A percentile compares a stretch with the other conserved stretches of the same genome.
These are phyloP conservation scores for Clarias batrachus DNA, from an alignment of 2,113 vertebrate genomes.

Conservation along the genomic window DNA sequence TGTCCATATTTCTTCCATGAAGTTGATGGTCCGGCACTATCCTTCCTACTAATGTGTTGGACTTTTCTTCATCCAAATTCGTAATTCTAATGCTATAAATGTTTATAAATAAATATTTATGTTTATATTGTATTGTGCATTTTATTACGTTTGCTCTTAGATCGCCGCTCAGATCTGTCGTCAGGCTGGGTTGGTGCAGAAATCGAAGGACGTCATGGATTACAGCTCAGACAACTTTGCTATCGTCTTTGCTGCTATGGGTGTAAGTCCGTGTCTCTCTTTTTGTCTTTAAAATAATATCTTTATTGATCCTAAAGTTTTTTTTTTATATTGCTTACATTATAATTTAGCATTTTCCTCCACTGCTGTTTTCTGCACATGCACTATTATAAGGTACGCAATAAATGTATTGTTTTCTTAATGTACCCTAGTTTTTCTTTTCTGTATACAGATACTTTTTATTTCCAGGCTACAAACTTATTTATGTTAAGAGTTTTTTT, in stretches of 20 bases:
- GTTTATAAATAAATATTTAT: background rate
- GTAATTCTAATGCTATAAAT: too few relatives aligned
- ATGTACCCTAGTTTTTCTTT: background rate
- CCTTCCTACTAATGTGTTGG: too few relatives aligned
- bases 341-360: background rate
- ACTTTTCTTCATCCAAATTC: too few relatives aligned
- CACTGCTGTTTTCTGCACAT: background rate
- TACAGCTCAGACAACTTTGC: slow-evolving; percentile 80
- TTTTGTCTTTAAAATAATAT: background rate
- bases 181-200: slow-evolving; percentile 78
- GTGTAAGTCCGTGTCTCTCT: slow-evolving; percentile 61
- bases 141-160: slow-evolving; percentile 51
- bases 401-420: background rate
- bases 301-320: background rate
- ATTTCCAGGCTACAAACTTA: background rate
- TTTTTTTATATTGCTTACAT: slow-evolving; percentile 5
- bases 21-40: too few relatives aligned
- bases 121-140: background rate
- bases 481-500: background rate
- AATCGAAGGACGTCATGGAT: slow-evolving; percentile 80
- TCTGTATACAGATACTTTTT: background rate
- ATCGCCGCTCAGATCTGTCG: slow-evolving; percentile 84
- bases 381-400: background rate
- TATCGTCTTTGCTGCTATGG: slow-evolving; percentile 82
- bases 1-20: too few relatives aligned